Percentiles rank a stretch among this genome's conserved stretches.
These are phyloP conservation scores for Poecile montanus DNA, from an alignment of 2,797 vertebrate species.

Conservation along the genomic window DNA sequence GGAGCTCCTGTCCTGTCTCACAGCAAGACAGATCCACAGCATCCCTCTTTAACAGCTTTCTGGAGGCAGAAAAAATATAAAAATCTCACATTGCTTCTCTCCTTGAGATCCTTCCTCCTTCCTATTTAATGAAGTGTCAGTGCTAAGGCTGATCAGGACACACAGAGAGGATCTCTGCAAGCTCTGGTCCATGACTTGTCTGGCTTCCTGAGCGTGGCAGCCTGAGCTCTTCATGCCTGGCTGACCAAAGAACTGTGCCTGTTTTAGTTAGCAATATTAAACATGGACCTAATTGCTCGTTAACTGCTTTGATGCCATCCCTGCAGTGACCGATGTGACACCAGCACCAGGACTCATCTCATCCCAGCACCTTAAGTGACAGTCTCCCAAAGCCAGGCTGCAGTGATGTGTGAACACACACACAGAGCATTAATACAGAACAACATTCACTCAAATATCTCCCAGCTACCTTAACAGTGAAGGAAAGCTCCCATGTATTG, in stretches of 20 bases:
- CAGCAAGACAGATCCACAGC: background rate
- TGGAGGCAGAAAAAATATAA: background rate
- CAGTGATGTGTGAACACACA: background rate
- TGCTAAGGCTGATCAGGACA: background rate
- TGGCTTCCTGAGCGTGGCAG: background rate
- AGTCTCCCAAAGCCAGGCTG: background rate
- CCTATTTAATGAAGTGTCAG: background rate
- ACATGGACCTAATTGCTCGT: constrained; percentile 27
- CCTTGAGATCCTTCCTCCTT: background rate
- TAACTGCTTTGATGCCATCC: background rate
- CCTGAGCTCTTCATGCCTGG: background rate
- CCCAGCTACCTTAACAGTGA: background rate
- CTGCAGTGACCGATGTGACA: background rate
- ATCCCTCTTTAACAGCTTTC: background rate
- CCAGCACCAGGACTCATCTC: background rate
- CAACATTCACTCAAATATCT: background rate
- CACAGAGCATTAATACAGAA: background rate
- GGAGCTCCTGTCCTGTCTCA: background rate
- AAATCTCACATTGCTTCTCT: background rate
- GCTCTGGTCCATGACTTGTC: background rate
- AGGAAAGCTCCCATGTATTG: background rate
- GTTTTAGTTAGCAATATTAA: constrained; percentile 23
- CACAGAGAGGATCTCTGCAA: background rate
- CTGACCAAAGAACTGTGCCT: background rate
- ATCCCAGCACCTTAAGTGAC: background rate